phyloP scores from a whole-genome alignment of 2,888 invertebrate species.

The Geotrupes spiniger region DNA sequence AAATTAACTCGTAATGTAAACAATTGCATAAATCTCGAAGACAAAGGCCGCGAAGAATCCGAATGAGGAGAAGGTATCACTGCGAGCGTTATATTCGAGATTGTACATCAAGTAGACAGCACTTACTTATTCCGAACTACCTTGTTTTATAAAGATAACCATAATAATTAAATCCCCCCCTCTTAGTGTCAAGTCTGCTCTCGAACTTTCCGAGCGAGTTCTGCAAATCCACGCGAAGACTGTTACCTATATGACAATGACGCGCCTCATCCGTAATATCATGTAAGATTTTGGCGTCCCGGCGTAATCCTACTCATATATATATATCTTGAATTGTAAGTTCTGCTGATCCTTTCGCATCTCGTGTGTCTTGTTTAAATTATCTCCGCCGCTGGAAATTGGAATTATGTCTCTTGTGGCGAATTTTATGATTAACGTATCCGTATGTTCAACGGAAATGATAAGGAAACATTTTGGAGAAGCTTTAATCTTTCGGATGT shows the following conservation, averaged over 20 bases:
- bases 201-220: constrained; percentile 30
- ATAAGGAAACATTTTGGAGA: neutral
- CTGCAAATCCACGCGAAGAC: constrained; percentile 22
- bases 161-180: constrained; percentile 48
- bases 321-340: constrained; percentile 12
- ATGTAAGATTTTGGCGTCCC: constrained; percentile 32
- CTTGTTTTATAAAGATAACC: constrained; percentile 50
- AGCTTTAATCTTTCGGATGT: neutral
- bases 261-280: constrained; percentile 36
- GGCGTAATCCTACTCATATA: constrained; percentile 33
- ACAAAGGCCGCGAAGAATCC: constrained; percentile 46
- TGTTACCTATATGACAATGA: constrained; percentile 46
- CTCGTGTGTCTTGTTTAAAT: constrained; percentile 7
- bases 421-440: constrained; percentile 22
- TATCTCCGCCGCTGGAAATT: constrained; percentile 15
- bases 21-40: constrained; percentile 51
- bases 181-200: constrained; percentile 26
- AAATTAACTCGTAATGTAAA: constrained; percentile 52
- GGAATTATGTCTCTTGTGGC: constrained; percentile 19
- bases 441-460: constrained; percentile 6
- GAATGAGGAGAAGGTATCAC: constrained; percentile 40
- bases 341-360: constrained; percentile 7
- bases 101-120: constrained; percentile 46
- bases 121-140: constrained; percentile 40
- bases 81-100: constrained; percentile 46